Evolutionary conservation across 53 echinoderm and acorn worm genomes (phyloP).

Genomic region (Zoroaster sp.): DNA sequence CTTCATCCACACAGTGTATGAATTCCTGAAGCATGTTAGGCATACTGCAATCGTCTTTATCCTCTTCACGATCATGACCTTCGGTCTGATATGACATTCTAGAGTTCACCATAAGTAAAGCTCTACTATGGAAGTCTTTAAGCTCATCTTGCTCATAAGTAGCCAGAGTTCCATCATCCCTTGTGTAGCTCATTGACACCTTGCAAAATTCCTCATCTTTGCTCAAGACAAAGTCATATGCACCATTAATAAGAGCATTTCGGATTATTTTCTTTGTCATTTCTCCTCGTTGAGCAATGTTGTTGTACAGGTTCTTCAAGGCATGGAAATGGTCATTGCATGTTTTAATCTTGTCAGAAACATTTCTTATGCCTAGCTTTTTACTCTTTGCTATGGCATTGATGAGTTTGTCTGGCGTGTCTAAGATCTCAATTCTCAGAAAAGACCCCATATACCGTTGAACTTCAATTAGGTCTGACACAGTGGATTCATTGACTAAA

Average conservation of each 20-base stretch:
- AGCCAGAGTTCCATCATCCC: conserved; percentile 21
- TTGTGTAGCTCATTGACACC: conserved; percentile 29
- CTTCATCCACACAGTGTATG: conserved; percentile 13
- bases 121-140: conserved; percentile 52
- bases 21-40: conserved; percentile 9
- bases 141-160: conserved; percentile 39
- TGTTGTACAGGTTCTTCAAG: conserved; percentile 57
- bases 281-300: conserved; percentile 59
- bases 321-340: conserved; percentile 55
- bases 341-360: conserved; percentile 54
- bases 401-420: conserved; percentile 52
- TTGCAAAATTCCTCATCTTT: conserved; percentile 22
- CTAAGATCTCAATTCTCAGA: conserved; percentile 6
- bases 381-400: conserved; percentile 35
- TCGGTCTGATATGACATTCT: background rate
- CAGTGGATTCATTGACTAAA: conserved; percentile 53
- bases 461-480: conserved; percentile 63
- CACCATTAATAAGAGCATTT: conserved; percentile 32
- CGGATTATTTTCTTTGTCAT: conserved; percentile 55
- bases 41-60: background rate
- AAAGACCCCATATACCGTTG: conserved; percentile 48
- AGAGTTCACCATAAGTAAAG: conserved; percentile 39
- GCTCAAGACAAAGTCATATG: conserved; percentile 24
- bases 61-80: background rate
- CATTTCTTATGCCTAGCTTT: conserved; percentile 25